Conservation (phyloP, 2,797 vertebrate genomes). For the Oreochromis mossambicus region DNA sequence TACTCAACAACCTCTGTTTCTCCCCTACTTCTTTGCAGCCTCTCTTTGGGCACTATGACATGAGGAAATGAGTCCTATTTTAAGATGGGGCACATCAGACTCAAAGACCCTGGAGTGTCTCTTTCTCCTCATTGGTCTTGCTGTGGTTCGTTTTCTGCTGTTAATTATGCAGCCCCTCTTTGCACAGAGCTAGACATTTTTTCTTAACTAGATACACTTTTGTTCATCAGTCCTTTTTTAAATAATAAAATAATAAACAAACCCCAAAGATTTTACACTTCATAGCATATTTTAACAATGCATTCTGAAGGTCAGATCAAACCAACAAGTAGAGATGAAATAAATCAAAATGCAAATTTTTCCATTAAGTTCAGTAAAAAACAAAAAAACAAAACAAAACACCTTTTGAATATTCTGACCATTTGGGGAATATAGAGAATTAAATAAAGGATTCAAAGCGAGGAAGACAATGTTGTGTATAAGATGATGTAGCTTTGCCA, state of each 20-base stretch:
- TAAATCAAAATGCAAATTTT: neutral
- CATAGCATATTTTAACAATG: neutral
- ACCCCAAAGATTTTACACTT: neutral
- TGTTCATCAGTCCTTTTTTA: neutral
- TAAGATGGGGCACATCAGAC: neutral
- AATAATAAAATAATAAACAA: neutral
- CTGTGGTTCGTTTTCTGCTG: neutral
- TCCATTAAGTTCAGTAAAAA: neutral
- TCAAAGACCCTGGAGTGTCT: neutral
- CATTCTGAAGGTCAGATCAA: neutral
- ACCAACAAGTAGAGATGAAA: neutral
- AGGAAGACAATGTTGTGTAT: neutral
- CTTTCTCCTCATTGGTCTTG: neutral
- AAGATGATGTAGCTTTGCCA: neutral
- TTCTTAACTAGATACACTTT: neutral
- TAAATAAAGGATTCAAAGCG: neutral
- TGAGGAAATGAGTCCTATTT: constrained; percentile 23
- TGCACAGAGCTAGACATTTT: neutral
- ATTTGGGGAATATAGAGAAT: neutral
- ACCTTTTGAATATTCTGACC: neutral
- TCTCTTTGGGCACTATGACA: neutral
- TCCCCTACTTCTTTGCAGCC: neutral
- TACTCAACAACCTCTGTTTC: neutral
- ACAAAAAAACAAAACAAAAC: neutral
- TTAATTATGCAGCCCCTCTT: neutral